phyloP scores from a whole-genome alignment of 2,113 vertebrate species.

The Prolemur simus region DNA sequence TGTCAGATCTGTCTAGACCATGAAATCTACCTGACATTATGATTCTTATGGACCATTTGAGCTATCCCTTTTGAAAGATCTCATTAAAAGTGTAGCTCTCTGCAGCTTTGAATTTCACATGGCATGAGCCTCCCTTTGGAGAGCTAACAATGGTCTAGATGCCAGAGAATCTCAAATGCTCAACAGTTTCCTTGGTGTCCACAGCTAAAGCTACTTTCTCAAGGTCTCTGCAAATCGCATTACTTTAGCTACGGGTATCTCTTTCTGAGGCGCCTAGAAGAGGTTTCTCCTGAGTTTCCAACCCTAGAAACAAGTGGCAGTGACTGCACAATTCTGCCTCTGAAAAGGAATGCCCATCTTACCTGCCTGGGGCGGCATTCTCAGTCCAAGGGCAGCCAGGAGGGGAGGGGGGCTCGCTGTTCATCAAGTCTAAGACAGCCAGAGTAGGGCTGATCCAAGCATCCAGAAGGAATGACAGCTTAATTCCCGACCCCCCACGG shows the following conservation, averaged over 20 bases:
- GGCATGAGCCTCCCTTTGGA: slow-evolving; percentile 80
- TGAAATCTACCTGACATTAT: slow-evolving; percentile 87
- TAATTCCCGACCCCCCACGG: slow-evolving; percentile 70
- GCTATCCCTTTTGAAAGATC: slow-evolving; percentile 79
- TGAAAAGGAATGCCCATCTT: slow-evolving; percentile 7
- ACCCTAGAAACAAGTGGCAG: not conserved
- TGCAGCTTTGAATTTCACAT: slow-evolving; percentile 80
- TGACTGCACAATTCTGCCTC: slow-evolving; percentile 4
- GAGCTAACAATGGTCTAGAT: slow-evolving; percentile 80
- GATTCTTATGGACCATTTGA: slow-evolving; percentile 81
- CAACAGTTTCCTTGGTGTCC: slow-evolving; percentile 73
- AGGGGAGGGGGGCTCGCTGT: not conserved
- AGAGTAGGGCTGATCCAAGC: slow-evolving; percentile 58
- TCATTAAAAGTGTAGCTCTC: slow-evolving; percentile 82
- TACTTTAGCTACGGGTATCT: slow-evolving; percentile 68
- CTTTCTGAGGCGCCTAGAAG: slow-evolving; percentile 3
- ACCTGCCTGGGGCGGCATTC: not conserved
- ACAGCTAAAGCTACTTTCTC: slow-evolving; percentile 77
- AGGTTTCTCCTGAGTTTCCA: slow-evolving; percentile 29
- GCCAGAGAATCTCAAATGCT: slow-evolving; percentile 68
- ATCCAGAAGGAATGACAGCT: slow-evolving; percentile 77
- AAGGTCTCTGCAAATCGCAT: slow-evolving; percentile 78
- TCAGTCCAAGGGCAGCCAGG: not conserved
- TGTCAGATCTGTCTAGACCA: slow-evolving; percentile 84
- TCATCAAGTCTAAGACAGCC: slow-evolving; percentile 50